Evolutionary conservation across 2,888 invertebrate genomes (phyloP), one percentile per base, ranked within the genome.

Genomic region (Nudaria mundana): DNA sequence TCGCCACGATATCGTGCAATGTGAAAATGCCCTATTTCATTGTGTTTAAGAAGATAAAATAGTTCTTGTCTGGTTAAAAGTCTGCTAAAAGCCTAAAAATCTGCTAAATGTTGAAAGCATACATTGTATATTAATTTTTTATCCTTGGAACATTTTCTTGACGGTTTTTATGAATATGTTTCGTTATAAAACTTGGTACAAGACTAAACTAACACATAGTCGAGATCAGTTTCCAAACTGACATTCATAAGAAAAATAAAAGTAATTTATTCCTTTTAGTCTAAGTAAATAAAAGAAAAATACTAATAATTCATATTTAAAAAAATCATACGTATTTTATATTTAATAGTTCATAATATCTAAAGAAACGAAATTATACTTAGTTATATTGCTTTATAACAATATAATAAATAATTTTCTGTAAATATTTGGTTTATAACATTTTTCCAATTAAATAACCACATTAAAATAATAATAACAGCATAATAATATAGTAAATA

Each of bases 211-310:
- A 16, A 0, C 1, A 0, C 44, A 39, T 59, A 56, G 52, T 18
- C 5, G 30, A 44, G 33, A 41, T 24, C 59, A 44, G 47, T 5
- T 3, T 22, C 18, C 16, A 29, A 18, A 34, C 11, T 6, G 12
- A 12, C 8, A 15, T 11, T 12, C 2, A 8, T 24, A 5, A 5
- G 11, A 23, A 11, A 20, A 30, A 16, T 20, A 20, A 24, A 15
- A 45, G 59, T 56, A 51, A 48, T n/a, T 28, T 4, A 12, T 38
- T 33, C 59, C 41, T 31, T 56, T 56, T 56, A 48, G 4, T 5
- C 7, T 6, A 41, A 6, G 38, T n/a, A n/a, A n/a, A n/a, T 52
- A 56, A 56, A 56, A 48, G 40, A 52, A 48, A 43, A 55, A 33
- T 59, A 56, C 59, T 44, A 16, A 3, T 5, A 32, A 18, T 18